Evolutionary conservation across 2,113 vertebrate genomes (phyloP).

Genomic region (Mionectes macconnelli): DNA sequence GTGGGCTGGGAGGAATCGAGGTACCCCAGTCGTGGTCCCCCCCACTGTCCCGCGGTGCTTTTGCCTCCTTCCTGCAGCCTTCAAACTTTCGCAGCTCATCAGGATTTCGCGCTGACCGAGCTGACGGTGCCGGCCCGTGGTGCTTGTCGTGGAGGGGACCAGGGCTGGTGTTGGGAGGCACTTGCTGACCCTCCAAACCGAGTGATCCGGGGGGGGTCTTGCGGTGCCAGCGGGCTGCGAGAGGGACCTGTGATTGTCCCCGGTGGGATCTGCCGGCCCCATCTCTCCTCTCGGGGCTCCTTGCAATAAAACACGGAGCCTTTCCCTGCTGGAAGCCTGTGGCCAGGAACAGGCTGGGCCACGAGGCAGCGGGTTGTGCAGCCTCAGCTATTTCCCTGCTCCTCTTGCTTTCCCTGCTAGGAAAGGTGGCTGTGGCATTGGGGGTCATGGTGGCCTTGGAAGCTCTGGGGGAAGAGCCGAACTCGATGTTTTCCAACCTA

Average conservation of each 20-base stretch:
- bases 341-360: background rate
- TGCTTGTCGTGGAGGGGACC: fast-evolving
- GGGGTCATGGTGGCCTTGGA: background rate
- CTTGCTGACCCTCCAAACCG: background rate
- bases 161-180: fast-evolving
- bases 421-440: background rate
- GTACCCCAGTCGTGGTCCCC: background rate
- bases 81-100: background rate
- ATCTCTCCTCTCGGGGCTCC: background rate
- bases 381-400: background rate
- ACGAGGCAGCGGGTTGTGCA: background rate
- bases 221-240: background rate
- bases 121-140: fast-evolving
- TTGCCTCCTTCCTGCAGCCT: background rate
- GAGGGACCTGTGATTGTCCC: background rate
- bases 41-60: fast-evolving
- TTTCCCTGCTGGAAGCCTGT: background rate
- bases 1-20: background rate
- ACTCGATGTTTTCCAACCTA: background rate
- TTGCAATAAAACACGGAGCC: background rate
- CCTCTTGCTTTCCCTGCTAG: background rate
- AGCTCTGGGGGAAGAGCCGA: too few relatives aligned
- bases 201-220: fast-evolving
- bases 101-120: fast-evolving
- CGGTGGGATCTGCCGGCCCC: background rate